phyloP scores from a whole-genome alignment of 2,113 vertebrate species.

The Corythornis madagascariensis region DNA sequence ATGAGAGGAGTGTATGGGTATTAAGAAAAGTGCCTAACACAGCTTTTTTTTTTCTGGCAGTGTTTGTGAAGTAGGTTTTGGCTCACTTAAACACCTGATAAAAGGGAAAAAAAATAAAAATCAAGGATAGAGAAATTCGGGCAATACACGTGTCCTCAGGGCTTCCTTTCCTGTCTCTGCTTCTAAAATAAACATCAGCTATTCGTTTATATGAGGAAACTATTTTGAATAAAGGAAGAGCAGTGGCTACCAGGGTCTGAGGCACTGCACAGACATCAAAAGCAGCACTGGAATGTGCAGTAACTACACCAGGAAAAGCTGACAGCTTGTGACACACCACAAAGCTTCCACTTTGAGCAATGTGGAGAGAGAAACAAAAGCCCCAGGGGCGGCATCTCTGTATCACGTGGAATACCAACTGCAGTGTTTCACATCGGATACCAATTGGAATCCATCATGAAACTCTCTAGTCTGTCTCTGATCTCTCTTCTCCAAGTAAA shows the following conservation, averaged over 20 bases:
- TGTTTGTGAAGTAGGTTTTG: background rate
- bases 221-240: background rate
- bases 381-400: background rate
- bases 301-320: background rate
- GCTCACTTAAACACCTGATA: background rate
- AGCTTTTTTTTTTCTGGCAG: background rate
- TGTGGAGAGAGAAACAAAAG: background rate
- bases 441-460: rapidly evolving
- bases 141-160: background rate
- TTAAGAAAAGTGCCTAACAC: background rate
- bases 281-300: background rate
- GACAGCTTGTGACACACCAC: background rate
- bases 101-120: background rate
- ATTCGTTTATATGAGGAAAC: rapidly evolving
- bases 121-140: background rate
- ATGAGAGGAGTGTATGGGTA: background rate
- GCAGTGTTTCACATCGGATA: background rate
- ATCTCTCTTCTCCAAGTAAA: background rate
- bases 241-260: background rate
- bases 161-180: background rate
- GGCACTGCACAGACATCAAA: background rate
- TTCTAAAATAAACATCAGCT: background rate
- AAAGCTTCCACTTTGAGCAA: background rate
- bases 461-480: background rate
- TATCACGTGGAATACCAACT: background rate